phyloP scores from a whole-genome alignment of 2,113 vertebrate genomes.

The Plecotus auritus region DNA sequence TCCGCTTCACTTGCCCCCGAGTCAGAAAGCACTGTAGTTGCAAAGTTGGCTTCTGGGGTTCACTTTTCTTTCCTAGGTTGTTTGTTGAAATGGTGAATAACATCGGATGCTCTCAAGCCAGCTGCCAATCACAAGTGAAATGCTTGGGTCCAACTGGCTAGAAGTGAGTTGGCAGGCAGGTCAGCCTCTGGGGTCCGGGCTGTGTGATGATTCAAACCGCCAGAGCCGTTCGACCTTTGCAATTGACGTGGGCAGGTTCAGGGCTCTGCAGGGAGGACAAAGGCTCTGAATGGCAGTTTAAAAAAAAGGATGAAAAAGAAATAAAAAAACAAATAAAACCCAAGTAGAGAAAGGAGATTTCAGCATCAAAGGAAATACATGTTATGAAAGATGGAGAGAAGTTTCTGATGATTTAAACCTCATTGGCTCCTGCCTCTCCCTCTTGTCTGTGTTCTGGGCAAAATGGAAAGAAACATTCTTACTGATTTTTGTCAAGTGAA shows the following conservation, averaged over 20 bases:
- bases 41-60: background rate
- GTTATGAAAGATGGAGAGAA: conserved; percentile 54
- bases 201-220: background rate
- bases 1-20: background rate
- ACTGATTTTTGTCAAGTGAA: conserved; percentile 74
- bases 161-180: background rate
- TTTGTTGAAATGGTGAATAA: conserved; percentile 19
- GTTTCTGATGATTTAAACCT: conserved; percentile 55
- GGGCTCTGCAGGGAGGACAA: background rate
- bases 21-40: background rate
- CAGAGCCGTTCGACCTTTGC: background rate
- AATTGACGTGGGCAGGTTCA: conserved; percentile 2
- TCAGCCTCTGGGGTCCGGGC: background rate
- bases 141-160: background rate
- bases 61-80: background rate
- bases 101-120: background rate
- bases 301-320: background rate
- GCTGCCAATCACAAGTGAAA: conserved; percentile 42
- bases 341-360: conserved; percentile 47
- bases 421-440: conserved; percentile 13
- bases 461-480: conserved; percentile 47
- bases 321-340: conserved; percentile 57
- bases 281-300: conserved; percentile 25
- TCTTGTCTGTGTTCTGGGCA: conserved; percentile 38
- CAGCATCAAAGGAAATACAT: conserved; percentile 74